Evolutionary conservation across 2,797 vertebrate species (phyloP).

Genomic region (Mormyrus hasselquistii): DNA sequence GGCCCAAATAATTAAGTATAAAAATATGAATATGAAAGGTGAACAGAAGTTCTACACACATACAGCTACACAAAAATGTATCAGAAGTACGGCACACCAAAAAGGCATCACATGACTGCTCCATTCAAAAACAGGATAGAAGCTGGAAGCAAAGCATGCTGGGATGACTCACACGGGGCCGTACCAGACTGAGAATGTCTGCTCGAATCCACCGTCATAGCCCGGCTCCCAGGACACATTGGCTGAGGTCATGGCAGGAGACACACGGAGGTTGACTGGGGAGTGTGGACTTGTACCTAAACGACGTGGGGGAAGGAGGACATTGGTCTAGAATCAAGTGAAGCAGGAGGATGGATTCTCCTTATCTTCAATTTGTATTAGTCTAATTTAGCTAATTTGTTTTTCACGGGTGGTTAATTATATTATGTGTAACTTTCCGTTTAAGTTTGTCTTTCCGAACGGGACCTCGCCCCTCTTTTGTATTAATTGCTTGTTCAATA

Average conservation of each 20-base stretch:
- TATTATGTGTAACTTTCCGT: neutral
- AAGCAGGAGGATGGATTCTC: neutral
- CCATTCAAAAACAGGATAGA: constrained; percentile 48
- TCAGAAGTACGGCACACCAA: neutral
- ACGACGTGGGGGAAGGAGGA: constrained; percentile 6
- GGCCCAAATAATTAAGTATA: neutral
- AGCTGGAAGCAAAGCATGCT: constrained; percentile 72
- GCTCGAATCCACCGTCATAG: constrained; percentile 96
- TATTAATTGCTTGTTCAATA: neutral
- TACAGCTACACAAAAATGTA: neutral
- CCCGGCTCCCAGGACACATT: constrained; percentile 97
- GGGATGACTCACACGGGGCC: constrained; percentile 98
- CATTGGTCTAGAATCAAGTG: neutral
- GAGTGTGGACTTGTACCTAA: constrained; percentile 97
- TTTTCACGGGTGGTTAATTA: neutral
- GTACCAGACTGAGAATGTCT: constrained; percentile 99
- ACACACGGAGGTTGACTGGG: constrained; percentile 83
- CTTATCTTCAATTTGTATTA: neutral
- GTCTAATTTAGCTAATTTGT: neutral
- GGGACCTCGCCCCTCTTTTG: neutral
- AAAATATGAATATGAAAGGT: neutral
- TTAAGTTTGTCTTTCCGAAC: neutral
- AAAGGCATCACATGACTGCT: neutral
- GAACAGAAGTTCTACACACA: neutral
- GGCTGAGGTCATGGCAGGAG: constrained; percentile 85